Evolutionary conservation across 2,888 invertebrate genomes (phyloP).

Genomic region (Apamea sordens): DNA sequence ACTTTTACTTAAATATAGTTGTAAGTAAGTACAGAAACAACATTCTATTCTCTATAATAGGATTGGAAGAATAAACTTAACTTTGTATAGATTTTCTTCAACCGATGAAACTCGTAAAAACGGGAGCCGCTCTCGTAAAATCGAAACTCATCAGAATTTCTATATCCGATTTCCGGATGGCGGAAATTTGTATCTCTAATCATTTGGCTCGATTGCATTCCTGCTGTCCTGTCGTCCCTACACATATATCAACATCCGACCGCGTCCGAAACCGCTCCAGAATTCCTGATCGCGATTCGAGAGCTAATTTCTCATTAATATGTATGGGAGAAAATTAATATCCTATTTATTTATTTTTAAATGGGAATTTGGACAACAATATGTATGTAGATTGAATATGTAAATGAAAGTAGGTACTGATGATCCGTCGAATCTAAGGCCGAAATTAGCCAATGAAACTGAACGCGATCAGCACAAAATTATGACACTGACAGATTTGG

Average conservation of each 20-base stretch:
- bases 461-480: no score
- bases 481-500: no score
- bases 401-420: not conserved
- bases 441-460: no score
- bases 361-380: constrained; percentile 17
- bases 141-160: constrained; percentile 19
- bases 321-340: constrained; percentile 14
- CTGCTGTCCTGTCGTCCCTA: not conserved
- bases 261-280: not conserved
- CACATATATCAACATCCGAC: not conserved
- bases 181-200: constrained; percentile 22
- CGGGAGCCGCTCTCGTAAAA: not conserved
- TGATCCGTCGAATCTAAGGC: not conserved
- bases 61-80: constrained; percentile 13
- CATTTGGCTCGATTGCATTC: constrained; percentile 26
- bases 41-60: not conserved
- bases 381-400: constrained; percentile 11
- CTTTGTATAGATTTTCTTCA: constrained; percentile 7
- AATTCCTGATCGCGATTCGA: constrained; percentile 29
- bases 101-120: not conserved
- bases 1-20: constrained; percentile 18
- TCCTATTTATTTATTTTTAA: constrained; percentile 6
- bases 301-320: constrained; percentile 48
- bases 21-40: not conserved
- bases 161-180: constrained; percentile 12